Evolutionary conservation across 2,113 vertebrate genomes (phyloP).

Genomic region (Salvator merianae): DNA sequence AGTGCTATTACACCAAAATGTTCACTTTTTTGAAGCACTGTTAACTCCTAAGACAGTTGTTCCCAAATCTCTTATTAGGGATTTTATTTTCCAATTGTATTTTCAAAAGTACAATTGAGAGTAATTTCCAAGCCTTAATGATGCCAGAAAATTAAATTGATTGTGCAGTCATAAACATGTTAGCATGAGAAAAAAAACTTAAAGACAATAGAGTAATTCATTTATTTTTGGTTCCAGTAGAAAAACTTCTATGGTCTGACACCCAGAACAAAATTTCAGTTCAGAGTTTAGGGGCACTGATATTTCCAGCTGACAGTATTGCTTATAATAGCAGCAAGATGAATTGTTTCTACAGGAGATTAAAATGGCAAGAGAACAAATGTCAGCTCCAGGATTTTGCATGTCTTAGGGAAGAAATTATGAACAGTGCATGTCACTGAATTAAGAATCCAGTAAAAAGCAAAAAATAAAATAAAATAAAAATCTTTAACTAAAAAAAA

Average conservation of each 20-base stretch:
- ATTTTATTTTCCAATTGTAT: conserved; percentile 43
- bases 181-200: conserved; percentile 43
- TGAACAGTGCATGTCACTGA: background rate
- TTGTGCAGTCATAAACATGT: conserved; percentile 37
- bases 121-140: conserved; percentile 31
- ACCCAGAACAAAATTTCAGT: conserved; percentile 46
- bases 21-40: conserved; percentile 29
- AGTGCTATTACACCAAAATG: background rate
- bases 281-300: conserved; percentile 24
- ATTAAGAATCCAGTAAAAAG: background rate
- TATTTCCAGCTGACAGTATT: conserved; percentile 49
- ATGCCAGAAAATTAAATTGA: conserved; percentile 18
- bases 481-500: too few species aligned
- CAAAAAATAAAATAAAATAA: too few species aligned
- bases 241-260: conserved; percentile 42
- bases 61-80: background rate
- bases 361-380: background rate
- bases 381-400: conserved; percentile 5
- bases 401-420: background rate
- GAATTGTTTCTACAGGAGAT: background rate
- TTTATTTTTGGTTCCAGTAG: conserved; percentile 49
- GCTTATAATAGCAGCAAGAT: conserved; percentile 32
- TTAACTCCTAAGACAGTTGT: conserved; percentile 26
- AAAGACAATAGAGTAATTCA: conserved; percentile 45
- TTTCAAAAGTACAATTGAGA: conserved; percentile 24